phyloP scores from a whole-genome alignment of 2,888 invertebrate species.

The Drosophila peninsularis region DNA sequence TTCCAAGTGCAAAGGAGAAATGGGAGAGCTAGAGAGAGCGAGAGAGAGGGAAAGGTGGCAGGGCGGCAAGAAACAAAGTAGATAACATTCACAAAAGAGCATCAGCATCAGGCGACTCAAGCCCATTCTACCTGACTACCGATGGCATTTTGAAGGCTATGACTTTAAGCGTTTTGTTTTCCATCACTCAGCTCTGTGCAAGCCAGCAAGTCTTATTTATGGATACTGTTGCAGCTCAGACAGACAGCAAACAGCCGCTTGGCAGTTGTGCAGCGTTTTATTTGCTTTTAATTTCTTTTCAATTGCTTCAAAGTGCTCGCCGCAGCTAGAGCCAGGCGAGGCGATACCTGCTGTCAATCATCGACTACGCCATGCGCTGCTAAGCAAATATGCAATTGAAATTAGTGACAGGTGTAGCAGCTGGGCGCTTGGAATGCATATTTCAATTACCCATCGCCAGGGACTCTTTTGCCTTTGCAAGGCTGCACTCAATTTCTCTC shows the following conservation, averaged over 20 bases:
- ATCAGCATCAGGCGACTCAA: neutral
- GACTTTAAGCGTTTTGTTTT: slow-evolving; percentile 18
- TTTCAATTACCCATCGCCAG: neutral
- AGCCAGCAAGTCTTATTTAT: slow-evolving; percentile 17
- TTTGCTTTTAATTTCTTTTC: slow-evolving; percentile 15
- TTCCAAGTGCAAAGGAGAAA: neutral
- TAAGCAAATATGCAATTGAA: neutral
- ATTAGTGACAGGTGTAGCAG: neutral
- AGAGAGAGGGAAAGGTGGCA: neutral
- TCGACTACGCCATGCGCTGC: neutral
- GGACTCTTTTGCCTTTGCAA: neutral
- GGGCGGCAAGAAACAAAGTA: slow-evolving; percentile 6
- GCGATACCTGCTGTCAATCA: neutral
- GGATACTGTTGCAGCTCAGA: neutral
- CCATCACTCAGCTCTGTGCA: slow-evolving; percentile 23
- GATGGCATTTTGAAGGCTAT: slow-evolving; percentile 10
- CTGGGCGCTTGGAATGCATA: no score
- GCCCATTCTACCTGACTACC: slow-evolving; percentile 4
- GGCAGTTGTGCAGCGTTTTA: neutral
- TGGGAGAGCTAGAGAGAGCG: neutral
- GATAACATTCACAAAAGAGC: slow-evolving; percentile 51
- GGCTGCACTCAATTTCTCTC: neutral
- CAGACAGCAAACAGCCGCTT: neutral
- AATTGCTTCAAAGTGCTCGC: slow-evolving; percentile 1
- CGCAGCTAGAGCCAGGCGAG: neutral